These are phyloP conservation scores for Pedionomus torquatus DNA, from an alignment of 2,113 vertebrate genomes.

Conservation along the genomic window DNA sequence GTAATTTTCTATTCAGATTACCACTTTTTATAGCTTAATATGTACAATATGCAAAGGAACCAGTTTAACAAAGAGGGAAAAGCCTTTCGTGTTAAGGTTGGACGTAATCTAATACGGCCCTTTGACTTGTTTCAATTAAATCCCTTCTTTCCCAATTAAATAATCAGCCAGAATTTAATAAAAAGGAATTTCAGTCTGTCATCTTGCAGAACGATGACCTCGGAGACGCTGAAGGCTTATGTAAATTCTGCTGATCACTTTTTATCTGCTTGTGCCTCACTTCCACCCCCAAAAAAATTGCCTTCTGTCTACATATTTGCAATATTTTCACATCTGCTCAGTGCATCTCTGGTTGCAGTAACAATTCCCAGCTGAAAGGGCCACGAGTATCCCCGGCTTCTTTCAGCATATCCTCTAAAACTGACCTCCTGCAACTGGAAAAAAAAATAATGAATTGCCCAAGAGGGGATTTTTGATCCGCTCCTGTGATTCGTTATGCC, in stretches of 20 bases:
- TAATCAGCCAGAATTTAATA: conserved; percentile 59
- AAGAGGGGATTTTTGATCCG: neutral
- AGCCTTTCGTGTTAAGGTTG: neutral
- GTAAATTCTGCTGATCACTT: conserved; percentile 61
- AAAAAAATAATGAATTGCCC: neutral
- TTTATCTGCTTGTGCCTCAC: conserved; percentile 54
- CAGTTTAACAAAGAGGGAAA: conserved; percentile 18
- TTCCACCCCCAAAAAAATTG: conserved; percentile 46
- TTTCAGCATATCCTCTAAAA: neutral
- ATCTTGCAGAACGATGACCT: conserved; percentile 62
- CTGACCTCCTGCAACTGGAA: neutral
- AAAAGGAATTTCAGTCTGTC: conserved; percentile 52
- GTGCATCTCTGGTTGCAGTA: conserved; percentile 42
- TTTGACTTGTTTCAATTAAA: conserved; percentile 59
- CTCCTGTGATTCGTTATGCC: neutral
- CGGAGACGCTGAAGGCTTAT: conserved; percentile 54
- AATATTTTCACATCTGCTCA: conserved; percentile 62
- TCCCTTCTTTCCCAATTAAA: conserved; percentile 69
- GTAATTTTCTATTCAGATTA: neutral
- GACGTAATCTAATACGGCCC: conserved; percentile 29
- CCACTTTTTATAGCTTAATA: neutral
- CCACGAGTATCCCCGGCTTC: conserved; percentile 18
- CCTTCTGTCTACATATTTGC: conserved; percentile 57
- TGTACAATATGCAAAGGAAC: neutral
- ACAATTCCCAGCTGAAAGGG: conserved; percentile 54